Percentiles rank a stretch among this genome's conserved stretches.
phyloP scores from a whole-genome alignment of 2,888 invertebrate genomes.

The Aspidiotus destructor region DNA sequence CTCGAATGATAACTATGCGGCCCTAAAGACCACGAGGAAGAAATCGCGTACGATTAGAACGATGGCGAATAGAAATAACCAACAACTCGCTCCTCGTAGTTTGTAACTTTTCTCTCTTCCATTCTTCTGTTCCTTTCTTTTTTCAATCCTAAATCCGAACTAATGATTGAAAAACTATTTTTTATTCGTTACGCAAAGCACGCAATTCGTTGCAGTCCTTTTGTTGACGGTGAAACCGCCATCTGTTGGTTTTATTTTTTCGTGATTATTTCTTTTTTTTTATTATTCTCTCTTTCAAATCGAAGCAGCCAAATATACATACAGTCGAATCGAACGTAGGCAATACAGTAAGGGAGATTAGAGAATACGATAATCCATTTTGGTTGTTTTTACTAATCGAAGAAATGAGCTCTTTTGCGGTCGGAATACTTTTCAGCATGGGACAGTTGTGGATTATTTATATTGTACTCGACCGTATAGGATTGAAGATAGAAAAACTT shows the following conservation, averaged over 20 bases:
- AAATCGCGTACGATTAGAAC: no score
- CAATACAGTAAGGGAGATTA: not conserved
- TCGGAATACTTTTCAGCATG: no score
- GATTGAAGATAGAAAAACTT: no score
- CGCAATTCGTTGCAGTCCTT: not conserved
- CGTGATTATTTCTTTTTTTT: slow-evolving; percentile 1
- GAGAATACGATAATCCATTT: not conserved
- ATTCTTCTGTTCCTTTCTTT: not conserved
- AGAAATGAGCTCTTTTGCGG: no score
- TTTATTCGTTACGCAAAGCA: not conserved
- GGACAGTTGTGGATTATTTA: no score
- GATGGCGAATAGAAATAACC: no score
- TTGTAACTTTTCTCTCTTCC: no score
- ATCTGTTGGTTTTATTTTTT: not conserved
- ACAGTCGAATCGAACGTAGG: no score
- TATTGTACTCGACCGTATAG: no score
- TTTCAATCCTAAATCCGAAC: not conserved
- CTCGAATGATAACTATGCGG: no score
- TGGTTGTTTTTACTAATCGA: not conserved
- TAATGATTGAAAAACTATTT: slow-evolving; percentile 1
- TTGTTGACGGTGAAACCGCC: not conserved
- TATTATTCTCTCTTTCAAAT: not conserved
- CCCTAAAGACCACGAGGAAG: no score
- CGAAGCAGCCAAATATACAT: not conserved
- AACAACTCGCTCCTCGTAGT: no score